Evolutionary conservation across 2,888 invertebrate species (phyloP), one percentile per base, ranked within the genome.

Genomic region (Heteromurus nitidus): DNA sequence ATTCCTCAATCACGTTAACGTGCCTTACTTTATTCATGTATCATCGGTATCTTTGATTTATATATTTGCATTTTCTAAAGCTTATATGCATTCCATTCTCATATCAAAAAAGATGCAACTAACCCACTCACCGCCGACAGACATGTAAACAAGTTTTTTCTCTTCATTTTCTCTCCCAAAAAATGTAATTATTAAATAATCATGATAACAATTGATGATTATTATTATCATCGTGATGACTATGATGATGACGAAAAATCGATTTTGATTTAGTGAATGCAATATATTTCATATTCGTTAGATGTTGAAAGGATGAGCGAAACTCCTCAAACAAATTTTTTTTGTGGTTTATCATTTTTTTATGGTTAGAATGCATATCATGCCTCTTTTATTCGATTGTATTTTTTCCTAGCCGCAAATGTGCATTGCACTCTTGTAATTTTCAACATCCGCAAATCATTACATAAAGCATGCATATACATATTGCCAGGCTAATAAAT

Each of bases 131-230:
- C n/a, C n/a, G n/a, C n/a, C n/a, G n/a, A n/a, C n/a, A n/a, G n/a
- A n/a, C n/a, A n/a, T 26, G 64, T 67, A 75, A 75, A 75, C 75
- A 67, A 65, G 75, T 75, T 75, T 67, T 65, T 65, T n/a, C 18
- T 58, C 18, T 58, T 58, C 26, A 58, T 50, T 36, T 69, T 31
- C n/a, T n/a, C n/a, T 53, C 13, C 7, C 36, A 36, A 73, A 64
- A 64, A 64, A 62, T 64, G 47, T 62, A 73, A 73, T 73, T 73
- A 73, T 73, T 47, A 50, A 58, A 58, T 53, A 62, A 73, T 73
- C 47, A 73, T 62, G 64, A 64, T 42, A 55, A 36, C 22, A 47
- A 60, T 50, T 5, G 55, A 58, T 53, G 55, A 58, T 60, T 20
- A 44, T 60, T n/a, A 60, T 60, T 26, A 60, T 60, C 18, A 70